Percentiles rank a stretch among this genome's conserved stretches.
Conservation (phyloP, 37 sponge, comb jelly and placozoan species). For the Ephydatia muelleri region DNA sequence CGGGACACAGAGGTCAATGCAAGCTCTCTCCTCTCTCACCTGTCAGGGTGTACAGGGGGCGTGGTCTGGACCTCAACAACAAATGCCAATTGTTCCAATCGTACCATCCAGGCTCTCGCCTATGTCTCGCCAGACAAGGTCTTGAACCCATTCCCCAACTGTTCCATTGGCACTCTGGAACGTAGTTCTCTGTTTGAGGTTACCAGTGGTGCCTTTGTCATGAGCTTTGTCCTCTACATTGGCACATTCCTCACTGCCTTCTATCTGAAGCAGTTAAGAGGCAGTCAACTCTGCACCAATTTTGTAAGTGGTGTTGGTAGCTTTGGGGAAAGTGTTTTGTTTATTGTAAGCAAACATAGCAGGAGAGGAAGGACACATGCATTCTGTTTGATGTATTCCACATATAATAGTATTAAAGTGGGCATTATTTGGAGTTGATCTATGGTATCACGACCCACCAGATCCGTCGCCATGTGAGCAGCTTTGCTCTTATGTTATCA, state of each 20-base stretch:
- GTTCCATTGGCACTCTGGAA: constrained; percentile 7
- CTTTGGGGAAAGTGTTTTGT: no score
- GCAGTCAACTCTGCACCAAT: constrained; percentile 46
- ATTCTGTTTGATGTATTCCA: not conserved
- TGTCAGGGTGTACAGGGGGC: not conserved
- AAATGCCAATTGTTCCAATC: not conserved
- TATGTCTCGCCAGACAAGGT: constrained; percentile 9
- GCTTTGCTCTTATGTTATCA: constrained; percentile 80
- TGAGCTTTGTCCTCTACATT: constrained; percentile 71
- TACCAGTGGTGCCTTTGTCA: constrained; percentile 57
- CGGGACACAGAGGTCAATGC: constrained; percentile 28
- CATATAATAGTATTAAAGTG: not conserved
- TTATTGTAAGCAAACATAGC: not conserved
- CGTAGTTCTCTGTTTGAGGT: constrained; percentile 7
- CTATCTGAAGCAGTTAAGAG: constrained; percentile 63
- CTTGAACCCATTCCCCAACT: not conserved
- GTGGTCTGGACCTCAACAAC: not conserved
- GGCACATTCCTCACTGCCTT: constrained; percentile 75
- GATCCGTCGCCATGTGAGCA: constrained; percentile 69
- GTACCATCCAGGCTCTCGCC: constrained; percentile 29
- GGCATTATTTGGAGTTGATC: not conserved
- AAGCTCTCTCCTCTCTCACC: not conserved
- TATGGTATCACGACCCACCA: constrained; percentile 12
- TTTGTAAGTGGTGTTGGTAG: constrained; percentile 73
- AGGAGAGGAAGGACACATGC: not conserved